Conservation (phyloP, 2,888 invertebrate genomes). For the Erpobdella octoculata region DNA sequence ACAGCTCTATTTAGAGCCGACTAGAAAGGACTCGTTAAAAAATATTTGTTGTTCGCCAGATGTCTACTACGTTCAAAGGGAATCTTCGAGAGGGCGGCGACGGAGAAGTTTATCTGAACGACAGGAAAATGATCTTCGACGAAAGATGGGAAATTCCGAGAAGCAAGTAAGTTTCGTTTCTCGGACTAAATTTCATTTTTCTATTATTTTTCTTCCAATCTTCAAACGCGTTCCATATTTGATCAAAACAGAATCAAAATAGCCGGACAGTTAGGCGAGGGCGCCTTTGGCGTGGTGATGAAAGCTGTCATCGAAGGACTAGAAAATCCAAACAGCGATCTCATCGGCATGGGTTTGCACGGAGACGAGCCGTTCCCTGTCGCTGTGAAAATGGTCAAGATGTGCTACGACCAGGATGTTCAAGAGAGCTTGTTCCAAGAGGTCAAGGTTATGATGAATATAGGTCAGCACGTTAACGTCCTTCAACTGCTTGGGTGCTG, state of each 20-base stretch:
- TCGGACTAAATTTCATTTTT: neutral
- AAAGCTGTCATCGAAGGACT: conserved; percentile 65
- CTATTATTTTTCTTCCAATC: neutral
- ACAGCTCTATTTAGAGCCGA: too few relatives aligned
- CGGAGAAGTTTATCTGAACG: too few relatives aligned
- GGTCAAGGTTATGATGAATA: conserved; percentile 87
- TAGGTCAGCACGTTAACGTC: conserved; percentile 81
- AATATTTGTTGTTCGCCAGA: too few relatives aligned
- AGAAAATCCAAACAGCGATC: neutral
- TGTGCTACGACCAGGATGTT: neutral
- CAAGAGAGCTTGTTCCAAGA: conserved; percentile 57
- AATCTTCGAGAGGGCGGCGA: too few relatives aligned
- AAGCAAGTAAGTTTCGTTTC: conserved; percentile 55
- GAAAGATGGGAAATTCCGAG: conserved; percentile 86
- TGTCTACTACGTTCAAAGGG: too few relatives aligned
- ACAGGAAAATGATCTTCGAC: conserved; percentile 60
- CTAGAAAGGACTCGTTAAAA: too few relatives aligned
- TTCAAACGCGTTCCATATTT: too few relatives aligned
- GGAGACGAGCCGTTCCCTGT: too few relatives aligned
- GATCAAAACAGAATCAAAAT: conserved; percentile 13
- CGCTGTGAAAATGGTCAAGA: conserved; percentile 4
- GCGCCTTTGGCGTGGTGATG: conserved; percentile 93
- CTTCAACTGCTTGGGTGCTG: conserved; percentile 64
- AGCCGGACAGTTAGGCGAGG: conserved; percentile 71
- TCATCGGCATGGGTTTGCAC: too few relatives aligned